These are phyloP conservation scores for Andrena bucephala DNA, from an alignment of 2,888 invertebrate species.

Conservation along the genomic window DNA sequence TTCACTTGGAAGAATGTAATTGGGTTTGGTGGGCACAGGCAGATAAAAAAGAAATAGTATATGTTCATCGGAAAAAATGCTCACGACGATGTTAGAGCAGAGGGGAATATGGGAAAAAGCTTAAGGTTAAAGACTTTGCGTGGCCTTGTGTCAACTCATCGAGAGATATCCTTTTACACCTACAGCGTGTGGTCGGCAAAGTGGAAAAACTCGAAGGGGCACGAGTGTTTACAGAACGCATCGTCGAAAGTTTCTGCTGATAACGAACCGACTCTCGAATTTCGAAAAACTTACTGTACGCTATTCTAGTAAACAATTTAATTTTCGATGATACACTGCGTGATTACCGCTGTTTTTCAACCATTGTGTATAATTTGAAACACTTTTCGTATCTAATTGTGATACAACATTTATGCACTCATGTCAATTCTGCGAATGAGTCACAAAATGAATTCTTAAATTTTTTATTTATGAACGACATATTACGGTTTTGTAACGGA, in stretches of 20 bases:
- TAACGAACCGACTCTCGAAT: not conserved
- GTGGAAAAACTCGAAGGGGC: not conserved
- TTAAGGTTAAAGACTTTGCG: constrained; percentile 34
- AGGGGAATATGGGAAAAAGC: constrained; percentile 1
- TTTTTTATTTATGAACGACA: too few relatives aligned
- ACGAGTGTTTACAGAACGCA: not conserved
- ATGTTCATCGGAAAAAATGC: constrained; percentile 16
- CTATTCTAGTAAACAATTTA: not conserved
- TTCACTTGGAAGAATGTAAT: not conserved
- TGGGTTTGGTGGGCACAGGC: not conserved
- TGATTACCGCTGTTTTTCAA: too few relatives aligned
- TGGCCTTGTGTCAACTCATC: constrained; percentile 16
- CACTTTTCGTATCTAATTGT: not conserved
- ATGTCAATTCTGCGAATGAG: too few relatives aligned
- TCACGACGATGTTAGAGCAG: not conserved
- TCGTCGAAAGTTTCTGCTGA: not conserved
- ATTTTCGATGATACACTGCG: too few relatives aligned
- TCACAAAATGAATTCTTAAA: too few relatives aligned
- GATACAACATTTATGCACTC: not conserved
- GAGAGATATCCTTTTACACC: not conserved
- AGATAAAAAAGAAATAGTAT: constrained; percentile 15
- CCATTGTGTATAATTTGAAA: not conserved
- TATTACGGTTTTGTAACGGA: not conserved
- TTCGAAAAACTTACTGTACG: not conserved
- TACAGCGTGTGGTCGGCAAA: constrained; percentile 2